Evolutionary conservation across 2,888 invertebrate genomes (phyloP).

Genomic region (Trichogramma dendrolimi): DNA sequence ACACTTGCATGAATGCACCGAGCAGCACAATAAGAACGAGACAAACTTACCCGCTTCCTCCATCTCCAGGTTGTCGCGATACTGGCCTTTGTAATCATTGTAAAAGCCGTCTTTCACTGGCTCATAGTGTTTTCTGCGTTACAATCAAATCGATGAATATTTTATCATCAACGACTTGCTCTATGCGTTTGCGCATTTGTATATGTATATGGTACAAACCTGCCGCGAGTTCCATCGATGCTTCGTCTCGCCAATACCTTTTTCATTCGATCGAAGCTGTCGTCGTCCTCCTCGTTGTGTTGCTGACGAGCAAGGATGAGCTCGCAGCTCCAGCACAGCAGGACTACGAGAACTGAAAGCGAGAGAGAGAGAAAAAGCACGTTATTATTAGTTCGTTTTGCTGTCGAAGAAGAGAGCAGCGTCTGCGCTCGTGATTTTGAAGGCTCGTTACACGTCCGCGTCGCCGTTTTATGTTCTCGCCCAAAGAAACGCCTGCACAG

Average conservation of each 20-base stretch:
- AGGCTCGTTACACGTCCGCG: too few relatives aligned
- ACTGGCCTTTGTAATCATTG: conserved; percentile 45
- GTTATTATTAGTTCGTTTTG: neutral
- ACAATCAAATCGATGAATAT: neutral
- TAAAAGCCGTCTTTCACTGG: conserved; percentile 43
- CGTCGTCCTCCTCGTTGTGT: conserved; percentile 26
- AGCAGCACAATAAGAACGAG: neutral
- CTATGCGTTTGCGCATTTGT: neutral
- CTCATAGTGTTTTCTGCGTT: conserved; percentile 44
- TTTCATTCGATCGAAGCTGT: conserved; percentile 32
- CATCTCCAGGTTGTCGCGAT: conserved; percentile 46
- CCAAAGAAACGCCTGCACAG: too few relatives aligned
- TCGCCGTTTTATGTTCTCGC: too few relatives aligned
- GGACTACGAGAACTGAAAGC: conserved; percentile 18
- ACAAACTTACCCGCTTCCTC: conserved; percentile 46
- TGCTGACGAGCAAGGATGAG: conserved; percentile 1
- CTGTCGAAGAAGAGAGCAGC: too few relatives aligned
- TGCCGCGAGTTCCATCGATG: conserved; percentile 48
- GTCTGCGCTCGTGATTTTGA: too few relatives aligned
- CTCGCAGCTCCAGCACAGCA: neutral
- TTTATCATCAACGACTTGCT: neutral
- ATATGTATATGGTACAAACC: conserved; percentile 32
- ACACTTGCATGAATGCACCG: neutral
- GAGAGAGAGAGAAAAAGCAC: neutral
- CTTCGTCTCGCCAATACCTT: conserved; percentile 45